A percentile compares a stretch with the other conserved stretches of the same genome.
phyloP scores from a whole-genome alignment of 1,140 invertebrate genomes.

The Alviniconcha marisindica region DNA sequence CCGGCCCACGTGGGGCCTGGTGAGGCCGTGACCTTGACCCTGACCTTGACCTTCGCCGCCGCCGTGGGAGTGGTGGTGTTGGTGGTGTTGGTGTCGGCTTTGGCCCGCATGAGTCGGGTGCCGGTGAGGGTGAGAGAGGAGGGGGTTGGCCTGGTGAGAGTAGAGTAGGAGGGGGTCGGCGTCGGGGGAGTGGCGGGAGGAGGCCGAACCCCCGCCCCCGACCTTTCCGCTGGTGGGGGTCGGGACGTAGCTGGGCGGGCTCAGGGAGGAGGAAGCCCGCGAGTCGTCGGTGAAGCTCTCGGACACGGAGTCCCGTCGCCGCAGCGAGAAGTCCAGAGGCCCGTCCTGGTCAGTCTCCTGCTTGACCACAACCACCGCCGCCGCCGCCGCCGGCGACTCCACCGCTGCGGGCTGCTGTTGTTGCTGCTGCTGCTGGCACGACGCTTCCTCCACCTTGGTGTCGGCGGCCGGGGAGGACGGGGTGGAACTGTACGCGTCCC shows the following conservation, averaged over 20 bases:
- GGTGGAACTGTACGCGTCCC: no score
- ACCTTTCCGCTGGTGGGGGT: no score
- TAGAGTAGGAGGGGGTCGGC: not conserved
- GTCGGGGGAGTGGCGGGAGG: not conserved
- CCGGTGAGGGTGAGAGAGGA: not conserved
- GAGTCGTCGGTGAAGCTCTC: constrained; percentile 50
- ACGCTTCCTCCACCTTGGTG: no score
- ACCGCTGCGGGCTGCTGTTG: not conserved
- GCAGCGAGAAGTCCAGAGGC: constrained; percentile 58
- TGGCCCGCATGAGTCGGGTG: no score
- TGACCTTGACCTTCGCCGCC: not conserved
- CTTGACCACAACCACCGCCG: not conserved
- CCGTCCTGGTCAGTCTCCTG: constrained; percentile 44
- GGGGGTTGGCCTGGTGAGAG: not conserved
- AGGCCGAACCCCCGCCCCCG: not conserved
- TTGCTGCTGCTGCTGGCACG: no score
- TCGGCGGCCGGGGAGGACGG: no score
- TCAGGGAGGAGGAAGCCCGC: constrained; percentile 35
- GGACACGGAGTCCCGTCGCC: constrained; percentile 42
- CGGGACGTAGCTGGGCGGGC: constrained; percentile 31
- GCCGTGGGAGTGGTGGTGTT: constrained; percentile 6
- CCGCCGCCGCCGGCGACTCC: not conserved
- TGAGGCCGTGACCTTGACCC: no score
- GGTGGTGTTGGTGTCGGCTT: no score
- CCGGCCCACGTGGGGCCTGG: not conserved